These are phyloP conservation scores for Drosophila serrata DNA, from an alignment of 1,140 invertebrate species.

Conservation along the genomic window DNA sequence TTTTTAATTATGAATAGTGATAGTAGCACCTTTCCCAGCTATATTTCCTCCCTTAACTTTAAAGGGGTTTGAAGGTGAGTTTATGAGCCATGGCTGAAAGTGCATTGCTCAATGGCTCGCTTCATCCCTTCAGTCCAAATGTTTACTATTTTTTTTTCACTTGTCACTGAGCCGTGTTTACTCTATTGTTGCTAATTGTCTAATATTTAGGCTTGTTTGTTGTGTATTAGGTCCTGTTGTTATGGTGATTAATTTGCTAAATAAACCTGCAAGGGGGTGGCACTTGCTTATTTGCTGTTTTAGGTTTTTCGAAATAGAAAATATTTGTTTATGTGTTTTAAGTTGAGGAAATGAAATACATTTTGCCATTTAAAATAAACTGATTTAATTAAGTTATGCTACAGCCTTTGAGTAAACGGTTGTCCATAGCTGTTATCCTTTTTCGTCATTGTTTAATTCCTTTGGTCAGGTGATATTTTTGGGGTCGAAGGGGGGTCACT, in stretches of 20 bases:
- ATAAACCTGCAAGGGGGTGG: slow-evolving; percentile 48
- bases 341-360: background rate
- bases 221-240: slow-evolving; percentile 51
- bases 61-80: slow-evolving; percentile 54
- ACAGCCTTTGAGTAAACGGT: no score
- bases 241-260: slow-evolving; percentile 65
- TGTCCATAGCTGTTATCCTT: no score
- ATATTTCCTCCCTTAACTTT: background rate
- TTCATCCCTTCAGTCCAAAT: slow-evolving; percentile 7
- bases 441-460: no score
- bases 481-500: no score
- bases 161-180: slow-evolving; percentile 60
- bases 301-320: background rate
- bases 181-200: slow-evolving; percentile 78
- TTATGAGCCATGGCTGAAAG: slow-evolving; percentile 76
- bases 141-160: slow-evolving; percentile 32
- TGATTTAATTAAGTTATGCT: no score
- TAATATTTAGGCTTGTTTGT: slow-evolving; percentile 62
- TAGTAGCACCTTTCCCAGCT: background rate
- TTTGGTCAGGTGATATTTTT: no score
- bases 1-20: background rate
- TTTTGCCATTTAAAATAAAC: background rate
- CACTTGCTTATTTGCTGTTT: slow-evolving; percentile 29
- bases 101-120: slow-evolving; percentile 51
- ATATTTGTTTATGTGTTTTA: fast-evolving